These are phyloP conservation scores for Agonum fuliginosum DNA, from an alignment of 2,888 invertebrate species.

Conservation along the genomic window DNA sequence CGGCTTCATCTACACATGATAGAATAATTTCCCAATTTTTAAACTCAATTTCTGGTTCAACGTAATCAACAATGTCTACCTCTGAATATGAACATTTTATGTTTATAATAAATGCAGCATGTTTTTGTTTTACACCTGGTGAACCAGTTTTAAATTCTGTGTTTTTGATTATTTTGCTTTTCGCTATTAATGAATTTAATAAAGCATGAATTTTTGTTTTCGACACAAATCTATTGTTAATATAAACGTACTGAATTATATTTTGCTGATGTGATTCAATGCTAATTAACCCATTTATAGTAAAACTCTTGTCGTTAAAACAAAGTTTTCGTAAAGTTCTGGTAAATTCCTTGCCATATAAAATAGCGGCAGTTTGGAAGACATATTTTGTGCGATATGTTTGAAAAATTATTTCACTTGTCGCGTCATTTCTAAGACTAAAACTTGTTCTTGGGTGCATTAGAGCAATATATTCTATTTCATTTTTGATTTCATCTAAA, in stretches of 20 bases:
- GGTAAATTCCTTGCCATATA: constrained; percentile 72
- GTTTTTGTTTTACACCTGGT: constrained; percentile 62
- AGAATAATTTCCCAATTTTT: constrained; percentile 73
- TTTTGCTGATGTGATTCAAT: constrained; percentile 72
- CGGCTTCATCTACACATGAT: constrained; percentile 70
- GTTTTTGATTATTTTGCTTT: constrained; percentile 62
- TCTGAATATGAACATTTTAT: constrained; percentile 74
- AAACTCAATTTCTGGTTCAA: constrained; percentile 75
- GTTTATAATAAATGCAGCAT: constrained; percentile 75
- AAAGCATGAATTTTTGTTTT: constrained; percentile 74
- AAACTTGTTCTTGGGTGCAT: constrained; percentile 80
- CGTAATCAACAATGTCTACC: constrained; percentile 74
- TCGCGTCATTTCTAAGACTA: constrained; percentile 80
- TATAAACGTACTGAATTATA: constrained; percentile 78
- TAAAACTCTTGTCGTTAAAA: constrained; percentile 72
- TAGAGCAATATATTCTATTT: constrained; percentile 79
- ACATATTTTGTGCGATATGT: constrained; percentile 76
- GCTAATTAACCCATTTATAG: constrained; percentile 77
- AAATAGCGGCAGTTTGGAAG: constrained; percentile 73
- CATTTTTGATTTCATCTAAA: constrained; percentile 76
- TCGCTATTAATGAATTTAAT: constrained; percentile 70
- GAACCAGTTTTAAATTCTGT: neutral
- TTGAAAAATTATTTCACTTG: constrained; percentile 77
- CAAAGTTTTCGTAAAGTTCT: constrained; percentile 70
- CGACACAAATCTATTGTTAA: constrained; percentile 78